Evolutionary conservation across 2,797 vertebrate species (phyloP), one percentile per base, ranked within the genome.

Genomic region (Spinibarbus caldwelli): DNA sequence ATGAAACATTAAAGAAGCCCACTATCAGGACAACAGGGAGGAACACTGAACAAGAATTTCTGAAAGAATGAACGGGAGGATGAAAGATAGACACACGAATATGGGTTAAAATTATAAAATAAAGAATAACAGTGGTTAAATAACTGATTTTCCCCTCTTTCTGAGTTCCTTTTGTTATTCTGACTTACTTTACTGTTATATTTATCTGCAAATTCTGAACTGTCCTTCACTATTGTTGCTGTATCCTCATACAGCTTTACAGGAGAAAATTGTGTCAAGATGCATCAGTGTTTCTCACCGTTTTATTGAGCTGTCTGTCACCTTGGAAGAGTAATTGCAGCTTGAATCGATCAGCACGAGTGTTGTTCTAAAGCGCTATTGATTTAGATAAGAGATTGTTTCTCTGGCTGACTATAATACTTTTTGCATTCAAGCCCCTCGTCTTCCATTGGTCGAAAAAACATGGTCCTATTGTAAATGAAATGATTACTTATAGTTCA

Each of bases 361-460:
- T 85, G 62, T 80, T 71, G 72, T 38, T 85, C 19, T 75, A 26
- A 78, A 79, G 76, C 17, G 6, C 38, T 82, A 85, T 85, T 82
- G 85, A 83, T 87, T 64, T 54, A 72, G n/a, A 57, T 49, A 84
- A 80, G 21, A 54, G 64, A 59, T 78, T 67, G 52, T 64, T 80
- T 66, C 52, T 59, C 23, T 21, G 64, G 70, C 31, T n/a, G 14
- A 19, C 29, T 15, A 47, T 64, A 83, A 36, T 75, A 64, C 70
- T 34, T 57, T 49, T 59, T 41, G 7, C 52, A 77, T 77, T 77
- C 34, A 15, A 59, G 57, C 52, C n/a, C 21, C 12, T 49, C 17
- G 2, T 41, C 36, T 59, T 54, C 75, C 15, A 6, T 41, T 6
- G 52, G 34, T 78, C 2, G 4, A 15, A 78, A 31, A 57, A 59